These are phyloP conservation scores for Hippocampus comes DNA, from an alignment of 2,113 vertebrate species.

Conservation along the genomic window DNA sequence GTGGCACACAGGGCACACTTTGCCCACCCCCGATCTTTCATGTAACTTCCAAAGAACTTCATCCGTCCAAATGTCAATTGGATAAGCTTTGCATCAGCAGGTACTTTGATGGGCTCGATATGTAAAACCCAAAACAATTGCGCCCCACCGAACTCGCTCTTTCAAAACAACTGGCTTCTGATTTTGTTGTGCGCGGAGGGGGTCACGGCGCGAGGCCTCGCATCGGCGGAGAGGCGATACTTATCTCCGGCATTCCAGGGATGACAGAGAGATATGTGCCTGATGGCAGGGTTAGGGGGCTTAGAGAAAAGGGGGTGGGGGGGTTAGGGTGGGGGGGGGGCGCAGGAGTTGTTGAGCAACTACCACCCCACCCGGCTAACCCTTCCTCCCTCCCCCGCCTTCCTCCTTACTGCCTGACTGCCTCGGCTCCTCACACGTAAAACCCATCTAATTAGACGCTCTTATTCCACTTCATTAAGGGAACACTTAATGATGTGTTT, in stretches of 20 bases:
- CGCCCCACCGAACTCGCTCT: slow-evolving; percentile 37
- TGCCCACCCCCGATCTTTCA: too few species aligned
- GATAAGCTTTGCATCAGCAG: slow-evolving; percentile 37
- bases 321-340: slow-evolving; percentile 38
- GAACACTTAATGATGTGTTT: slow-evolving; percentile 74
- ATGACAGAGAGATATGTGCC: slow-evolving; percentile 79
- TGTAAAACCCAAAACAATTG: slow-evolving; percentile 33
- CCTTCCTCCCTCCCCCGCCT: slow-evolving; percentile 46
- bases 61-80: too few species aligned
- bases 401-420: slow-evolving; percentile 67
- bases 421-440: slow-evolving; percentile 61
- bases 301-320: slow-evolving; percentile 46
- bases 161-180: slow-evolving; percentile 27
- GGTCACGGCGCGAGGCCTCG: slow-evolving; percentile 70
- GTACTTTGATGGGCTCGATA: slow-evolving; percentile 50
- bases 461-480: slow-evolving; percentile 79
- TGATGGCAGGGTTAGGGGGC: slow-evolving; percentile 66
- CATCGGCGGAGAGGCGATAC: slow-evolving; percentile 82
- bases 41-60: background rate
- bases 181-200: slow-evolving; percentile 40
- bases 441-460: slow-evolving; percentile 73
- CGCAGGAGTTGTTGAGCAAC: slow-evolving; percentile 60
- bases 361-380: background rate
- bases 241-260: slow-evolving; percentile 91
- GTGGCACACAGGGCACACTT: too few species aligned